These are phyloP conservation scores for Stegophylla sp. DNA, from an alignment of 2,888 invertebrate genomes.

Conservation along the genomic window DNA sequence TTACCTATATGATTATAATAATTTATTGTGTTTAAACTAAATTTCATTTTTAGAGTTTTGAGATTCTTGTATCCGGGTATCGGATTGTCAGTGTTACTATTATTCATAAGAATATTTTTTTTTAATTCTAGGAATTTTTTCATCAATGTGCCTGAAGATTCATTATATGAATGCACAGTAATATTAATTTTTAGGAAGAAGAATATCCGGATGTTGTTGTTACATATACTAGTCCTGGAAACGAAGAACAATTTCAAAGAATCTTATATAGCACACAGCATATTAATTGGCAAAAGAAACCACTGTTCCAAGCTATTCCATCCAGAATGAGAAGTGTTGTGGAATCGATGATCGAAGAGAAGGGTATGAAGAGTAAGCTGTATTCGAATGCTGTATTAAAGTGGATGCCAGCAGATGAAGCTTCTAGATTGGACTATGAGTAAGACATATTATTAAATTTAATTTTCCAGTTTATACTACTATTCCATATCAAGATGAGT, in stretches of 20 bases:
- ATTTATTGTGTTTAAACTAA: no score
- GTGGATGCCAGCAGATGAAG: conserved; percentile 49
- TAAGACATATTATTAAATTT: not conserved
- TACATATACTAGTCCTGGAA: conserved; percentile 46
- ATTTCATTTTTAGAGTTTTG: not conserved
- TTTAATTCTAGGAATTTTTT: conserved; percentile 47
- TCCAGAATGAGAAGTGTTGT: conserved; percentile 30
- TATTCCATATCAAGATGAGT: no score
- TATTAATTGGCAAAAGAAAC: conserved; percentile 42
- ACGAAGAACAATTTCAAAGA: conserved; percentile 42
- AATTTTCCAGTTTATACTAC: not conserved
- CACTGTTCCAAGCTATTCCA: conserved; percentile 42
- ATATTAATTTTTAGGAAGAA: conserved; percentile 53
- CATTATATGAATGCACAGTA: conserved; percentile 46
- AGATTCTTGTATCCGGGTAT: not conserved
- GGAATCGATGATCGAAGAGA: conserved; percentile 28
- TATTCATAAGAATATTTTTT: conserved; percentile 26
- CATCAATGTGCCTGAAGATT: conserved; percentile 20
- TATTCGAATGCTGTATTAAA: conserved; percentile 38
- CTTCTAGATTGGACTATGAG: conserved; percentile 44
- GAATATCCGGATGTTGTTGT: conserved; percentile 42
- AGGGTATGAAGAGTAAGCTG: conserved; percentile 38
- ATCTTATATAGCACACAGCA: not conserved
- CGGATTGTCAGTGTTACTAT: not conserved
- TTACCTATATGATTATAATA: no score